Base-by-base conservation (phyloP, 1,140 invertebrate species). In the Hirudo medicinalis region DNA sequence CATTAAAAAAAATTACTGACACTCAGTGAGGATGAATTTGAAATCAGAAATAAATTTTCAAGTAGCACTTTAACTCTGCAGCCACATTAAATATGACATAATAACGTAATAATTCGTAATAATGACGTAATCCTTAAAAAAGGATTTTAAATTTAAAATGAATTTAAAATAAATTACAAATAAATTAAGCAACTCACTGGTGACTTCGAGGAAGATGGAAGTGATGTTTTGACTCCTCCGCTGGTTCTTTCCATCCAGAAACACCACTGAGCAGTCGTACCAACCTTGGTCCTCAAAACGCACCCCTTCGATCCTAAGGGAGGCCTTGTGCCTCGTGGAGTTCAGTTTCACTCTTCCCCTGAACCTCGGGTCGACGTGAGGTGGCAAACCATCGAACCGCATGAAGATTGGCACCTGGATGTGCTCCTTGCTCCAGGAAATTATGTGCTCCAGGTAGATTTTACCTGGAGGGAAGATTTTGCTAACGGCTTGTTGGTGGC, bases 261-360 rank as follows among this genome's bases (percentile, higher is more conserved):
- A 95, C 80, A 92, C 90, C 80, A 96, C 91, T 84, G 91, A 92
- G 84, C 92, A 96, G 82, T 94, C 91, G 85, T 95, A 96, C 92
- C 92, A 95, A 78, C 93, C 93, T 83, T 93, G 90, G 85, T 96
- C 92, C 76, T 87, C 88, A 81, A 92, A 91, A 71, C 87, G 86
- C 79, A 95, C 92, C 79, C 91, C 89, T 76, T 91, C 94, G 81
- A 96, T 85, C 85, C 94, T 94, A 82, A 95, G 90, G 75, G 91
- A 93, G 71, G 93, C 74, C 40, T 70, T 63, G 29, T 20, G 22
- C 9, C 57, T n/a, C 57, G 54, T 88, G 87, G 73, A 89, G 87
- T 73, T 93, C 90, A 90, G 87, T 53, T 90, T 90, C 76, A 94
- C 91, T 69, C 92, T 85, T 69, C 90, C 91, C 80, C 92, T 90